Evolutionary conservation across 2,888 invertebrate species (phyloP), one percentile per base, ranked within the genome.

Genomic region (Kryphioiulus occultus): DNA sequence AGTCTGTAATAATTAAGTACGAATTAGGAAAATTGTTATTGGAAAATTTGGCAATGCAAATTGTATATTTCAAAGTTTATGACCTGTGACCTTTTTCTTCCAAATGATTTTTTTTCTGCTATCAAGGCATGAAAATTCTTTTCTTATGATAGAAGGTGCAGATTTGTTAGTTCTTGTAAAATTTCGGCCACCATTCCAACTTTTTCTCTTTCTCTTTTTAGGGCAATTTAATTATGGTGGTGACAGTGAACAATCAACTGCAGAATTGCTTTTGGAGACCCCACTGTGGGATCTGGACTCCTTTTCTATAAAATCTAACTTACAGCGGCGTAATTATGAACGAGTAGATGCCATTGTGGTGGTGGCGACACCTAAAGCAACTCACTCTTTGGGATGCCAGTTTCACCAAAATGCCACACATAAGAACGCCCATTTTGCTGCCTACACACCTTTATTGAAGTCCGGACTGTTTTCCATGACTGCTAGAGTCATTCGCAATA

Each of bases 221-320:
- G 78, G 78, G 30, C 78, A 30, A 3, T 78, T 78, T 26, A 78
- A 30, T 17, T 78, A 26, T 78, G 78, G 26, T 78, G n/a, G 32
- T 17, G 35, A 82, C 78, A 78, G 22, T 19, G 42, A 87, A 39
- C n/a, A 39, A 35, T 44, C 78, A 32, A 22, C 68, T 10, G 87
- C 87, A n/a, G 35, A 88, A 10, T 30, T 85, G 15, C 30, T 86
- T 35, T 26, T 88, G 68, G 35, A 85, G 39, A 85, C 88, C 10
- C 88, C 88, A 59, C 68, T 88, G 17, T 39, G 44, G 35, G 22
- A 39, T 59, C 9, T 85, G 35, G 44, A 88, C 17, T 59, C 85
- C 17, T 5, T 88, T 9, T 30, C 22, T 5, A 26, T 88, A 32
- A 53, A 88, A 22, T 85, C 85, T 3, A 88, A 26, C 9, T 17